Evolutionary conservation across 2,888 invertebrate genomes (phyloP).

Genomic region (Drosophila pegasa): DNA sequence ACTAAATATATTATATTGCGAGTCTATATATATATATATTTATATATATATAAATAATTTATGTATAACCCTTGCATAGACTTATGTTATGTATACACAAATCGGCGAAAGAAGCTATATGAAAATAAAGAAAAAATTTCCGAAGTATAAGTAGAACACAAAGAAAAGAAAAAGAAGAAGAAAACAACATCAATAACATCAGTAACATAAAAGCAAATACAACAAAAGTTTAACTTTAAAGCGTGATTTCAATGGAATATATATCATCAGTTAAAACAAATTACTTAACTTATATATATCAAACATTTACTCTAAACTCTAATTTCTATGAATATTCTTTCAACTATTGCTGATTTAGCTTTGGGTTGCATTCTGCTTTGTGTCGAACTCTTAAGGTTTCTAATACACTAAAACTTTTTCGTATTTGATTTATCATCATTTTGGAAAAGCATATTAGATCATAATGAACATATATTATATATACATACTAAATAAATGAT

Average conservation of each 20-base stretch:
- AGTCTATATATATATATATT: slow-evolving; percentile 43
- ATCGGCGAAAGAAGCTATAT: slow-evolving; percentile 47
- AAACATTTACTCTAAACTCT: neutral
- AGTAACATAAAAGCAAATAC: slow-evolving; percentile 77
- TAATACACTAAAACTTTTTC: slow-evolving; percentile 40
- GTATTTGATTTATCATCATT: slow-evolving; percentile 36
- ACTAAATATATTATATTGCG: slow-evolving; percentile 50
- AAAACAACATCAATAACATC: slow-evolving; percentile 34
- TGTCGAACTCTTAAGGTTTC: slow-evolving; percentile 66
- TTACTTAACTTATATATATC: slow-evolving; percentile 54
- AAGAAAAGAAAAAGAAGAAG: slow-evolving; percentile 14
- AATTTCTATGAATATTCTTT: neutral
- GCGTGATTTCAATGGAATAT: slow-evolving; percentile 83
- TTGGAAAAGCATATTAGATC: slow-evolving; percentile 69
- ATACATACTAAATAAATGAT: slow-evolving; percentile 71
- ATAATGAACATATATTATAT: slow-evolving; percentile 71
- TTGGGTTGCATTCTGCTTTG: slow-evolving; percentile 21
- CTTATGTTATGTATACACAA: slow-evolving; percentile 70
- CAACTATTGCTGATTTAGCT: slow-evolving; percentile 15
- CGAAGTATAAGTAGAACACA: slow-evolving; percentile 58
- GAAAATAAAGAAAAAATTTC: slow-evolving; percentile 12
- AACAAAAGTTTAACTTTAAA: slow-evolving; percentile 83
- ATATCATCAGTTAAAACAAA: slow-evolving; percentile 80
- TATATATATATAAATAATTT: slow-evolving; percentile 48
- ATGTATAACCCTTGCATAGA: slow-evolving; percentile 72